Percentiles rank a stretch among this genome's conserved stretches.
These are phyloP conservation scores for Monochamus alternatus DNA, from an alignment of 2,888 invertebrate species.

Conservation along the genomic window DNA sequence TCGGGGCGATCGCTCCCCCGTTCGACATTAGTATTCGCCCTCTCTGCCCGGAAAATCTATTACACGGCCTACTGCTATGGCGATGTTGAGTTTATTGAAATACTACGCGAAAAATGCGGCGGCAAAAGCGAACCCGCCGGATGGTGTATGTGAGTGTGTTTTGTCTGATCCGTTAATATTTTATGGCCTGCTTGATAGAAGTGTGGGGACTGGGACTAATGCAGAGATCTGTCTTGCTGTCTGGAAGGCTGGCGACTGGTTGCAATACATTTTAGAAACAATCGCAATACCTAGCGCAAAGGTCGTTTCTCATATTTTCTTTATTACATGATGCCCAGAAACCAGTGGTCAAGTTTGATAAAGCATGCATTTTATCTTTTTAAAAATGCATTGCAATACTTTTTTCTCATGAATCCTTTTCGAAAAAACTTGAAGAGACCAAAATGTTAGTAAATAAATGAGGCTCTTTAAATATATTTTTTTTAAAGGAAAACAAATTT, in stretches of 20 bases:
- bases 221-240: slow-evolving; percentile 4
- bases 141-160: slow-evolving; percentile 9
- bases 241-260: not conserved
- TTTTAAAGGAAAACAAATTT: no score
- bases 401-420: no score
- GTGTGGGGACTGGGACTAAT: slow-evolving; percentile 7
- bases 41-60: slow-evolving; percentile 62
- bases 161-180: slow-evolving; percentile 29
- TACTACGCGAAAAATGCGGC: slow-evolving; percentile 45
- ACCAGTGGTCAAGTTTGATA: no score
- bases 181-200: slow-evolving; percentile 13
- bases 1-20: slow-evolving; percentile 63
- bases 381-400: no score
- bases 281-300: no score
- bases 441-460: no score
- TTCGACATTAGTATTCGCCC: slow-evolving; percentile 62
- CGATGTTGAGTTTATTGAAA: slow-evolving; percentile 59
- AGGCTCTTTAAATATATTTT: no score
- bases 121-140: slow-evolving; percentile 1
- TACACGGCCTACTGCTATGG: slow-evolving; percentile 59
- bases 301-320: no score
- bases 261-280: no score
- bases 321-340: no score
- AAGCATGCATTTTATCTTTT: no score
- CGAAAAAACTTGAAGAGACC: no score